phyloP scores from a whole-genome alignment of 2,113 vertebrate species.

The Menura novaehollandiae region DNA sequence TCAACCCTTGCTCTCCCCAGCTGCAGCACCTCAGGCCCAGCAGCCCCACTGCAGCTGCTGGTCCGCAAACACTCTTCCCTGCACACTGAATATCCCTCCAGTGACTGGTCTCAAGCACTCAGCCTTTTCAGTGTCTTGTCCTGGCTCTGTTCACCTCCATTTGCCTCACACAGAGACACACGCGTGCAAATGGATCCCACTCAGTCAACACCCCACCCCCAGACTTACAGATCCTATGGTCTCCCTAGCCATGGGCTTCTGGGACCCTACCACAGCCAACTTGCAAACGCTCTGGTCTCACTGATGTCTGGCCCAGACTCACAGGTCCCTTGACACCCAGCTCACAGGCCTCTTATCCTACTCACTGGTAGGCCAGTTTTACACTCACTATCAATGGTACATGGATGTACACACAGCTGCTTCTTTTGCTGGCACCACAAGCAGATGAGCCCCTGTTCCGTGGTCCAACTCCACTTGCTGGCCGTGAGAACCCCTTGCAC shows the following conservation, averaged over 20 bases:
- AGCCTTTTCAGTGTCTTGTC: neutral
- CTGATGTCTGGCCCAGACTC: neutral
- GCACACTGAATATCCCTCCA: neutral
- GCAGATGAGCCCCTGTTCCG: fast-evolving
- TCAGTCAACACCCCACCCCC: fast-evolving
- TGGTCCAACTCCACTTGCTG: neutral
- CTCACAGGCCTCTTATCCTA: neutral
- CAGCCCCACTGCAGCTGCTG: neutral
- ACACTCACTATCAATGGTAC: fast-evolving
- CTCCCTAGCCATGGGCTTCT: neutral
- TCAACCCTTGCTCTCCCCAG: neutral
- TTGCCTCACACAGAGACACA: neutral
- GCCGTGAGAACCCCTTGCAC: neutral
- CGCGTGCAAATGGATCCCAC: neutral
- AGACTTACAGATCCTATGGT: neutral
- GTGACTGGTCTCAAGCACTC: neutral
- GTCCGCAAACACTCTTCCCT: neutral
- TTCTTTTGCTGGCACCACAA: neutral
- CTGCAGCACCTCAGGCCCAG: neutral
- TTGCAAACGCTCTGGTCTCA: neutral
- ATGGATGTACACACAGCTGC: neutral
- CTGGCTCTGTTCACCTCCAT: neutral
- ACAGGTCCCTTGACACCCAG: neutral
- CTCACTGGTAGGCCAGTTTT: neutral
- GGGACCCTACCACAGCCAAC: fast-evolving